Evolutionary conservation across 1,140 invertebrate species (phyloP).

Genomic region (Drosophila lacteicornis): DNA sequence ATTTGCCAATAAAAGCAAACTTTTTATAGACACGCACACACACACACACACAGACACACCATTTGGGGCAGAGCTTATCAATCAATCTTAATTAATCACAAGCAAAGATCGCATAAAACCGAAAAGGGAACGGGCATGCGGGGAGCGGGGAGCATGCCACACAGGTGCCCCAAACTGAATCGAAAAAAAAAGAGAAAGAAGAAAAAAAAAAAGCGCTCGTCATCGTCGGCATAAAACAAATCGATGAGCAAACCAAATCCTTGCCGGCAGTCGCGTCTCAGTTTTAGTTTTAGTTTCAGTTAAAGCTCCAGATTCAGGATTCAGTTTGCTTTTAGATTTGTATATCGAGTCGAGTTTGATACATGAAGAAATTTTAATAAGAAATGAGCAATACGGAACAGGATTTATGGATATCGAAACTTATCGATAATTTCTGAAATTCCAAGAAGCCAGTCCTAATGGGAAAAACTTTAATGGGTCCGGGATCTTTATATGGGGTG

Average conservation of each 20-base stretch:
- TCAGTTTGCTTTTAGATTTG: background rate
- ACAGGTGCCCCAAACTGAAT: slow-evolving; percentile 59
- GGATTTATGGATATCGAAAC: too few species aligned
- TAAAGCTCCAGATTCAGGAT: background rate
- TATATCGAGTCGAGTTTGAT: background rate
- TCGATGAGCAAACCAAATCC: slow-evolving; percentile 57
- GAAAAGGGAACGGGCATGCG: slow-evolving; percentile 15
- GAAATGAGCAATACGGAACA: too few species aligned
- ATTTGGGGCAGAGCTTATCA: slow-evolving; percentile 70
- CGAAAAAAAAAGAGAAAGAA: slow-evolving; percentile 6
- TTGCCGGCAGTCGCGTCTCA: background rate
- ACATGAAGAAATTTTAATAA: background rate
- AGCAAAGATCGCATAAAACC: slow-evolving; percentile 77
- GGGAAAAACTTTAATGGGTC: too few species aligned
- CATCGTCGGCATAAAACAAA: slow-evolving; percentile 64
- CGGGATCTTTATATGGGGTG: too few species aligned
- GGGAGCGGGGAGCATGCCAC: slow-evolving; percentile 45
- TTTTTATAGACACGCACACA: slow-evolving; percentile 76
- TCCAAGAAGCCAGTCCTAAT: too few species aligned
- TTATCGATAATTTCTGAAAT: too few species aligned
- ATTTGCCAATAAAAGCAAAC: slow-evolving; percentile 82
- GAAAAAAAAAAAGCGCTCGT: slow-evolving; percentile 55
- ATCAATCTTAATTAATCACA: slow-evolving; percentile 84
- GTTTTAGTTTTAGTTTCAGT: slow-evolving; percentile 20
- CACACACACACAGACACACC: slow-evolving; percentile 29